phyloP scores from a whole-genome alignment of 2,888 invertebrate genomes.

The Chrysina gloriosa region DNA sequence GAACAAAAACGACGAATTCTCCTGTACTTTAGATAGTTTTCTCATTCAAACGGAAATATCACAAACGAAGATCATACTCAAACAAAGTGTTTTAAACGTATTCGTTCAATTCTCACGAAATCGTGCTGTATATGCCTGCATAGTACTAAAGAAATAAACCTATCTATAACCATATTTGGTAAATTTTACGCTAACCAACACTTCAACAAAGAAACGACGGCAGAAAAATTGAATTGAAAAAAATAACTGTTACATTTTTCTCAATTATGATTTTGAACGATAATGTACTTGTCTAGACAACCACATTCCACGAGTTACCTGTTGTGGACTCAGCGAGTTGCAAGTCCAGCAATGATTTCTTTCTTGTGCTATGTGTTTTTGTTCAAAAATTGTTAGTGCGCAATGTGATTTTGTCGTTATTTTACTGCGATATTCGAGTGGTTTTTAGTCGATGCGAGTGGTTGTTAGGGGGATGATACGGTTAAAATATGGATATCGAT shows the following conservation, averaged over 20 bases:
- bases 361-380: constrained; percentile 25
- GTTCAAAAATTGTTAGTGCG: constrained; percentile 25
- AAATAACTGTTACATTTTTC: constrained; percentile 6
- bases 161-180: too few relatives aligned
- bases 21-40: too few relatives aligned
- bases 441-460: not conserved
- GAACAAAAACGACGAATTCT: too few relatives aligned
- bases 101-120: too few relatives aligned
- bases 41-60: too few relatives aligned
- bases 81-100: too few relatives aligned
- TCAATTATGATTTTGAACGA: constrained; percentile 32
- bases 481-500: not conserved
- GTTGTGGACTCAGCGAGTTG: constrained; percentile 18
- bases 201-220: too few relatives aligned
- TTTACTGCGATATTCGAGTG: not conserved
- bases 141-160: too few relatives aligned
- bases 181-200: too few relatives aligned
- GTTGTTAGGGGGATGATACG: too few relatives aligned
- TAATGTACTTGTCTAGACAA: constrained; percentile 35
- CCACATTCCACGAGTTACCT: constrained; percentile 30
- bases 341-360: constrained; percentile 16
- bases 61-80: too few relatives aligned
- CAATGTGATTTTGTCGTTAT: not conserved
- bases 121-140: too few relatives aligned
- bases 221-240: constrained; percentile 22